Evolutionary conservation across 2,113 vertebrate genomes (phyloP).

Genomic region (Alexandromys fortis): DNA sequence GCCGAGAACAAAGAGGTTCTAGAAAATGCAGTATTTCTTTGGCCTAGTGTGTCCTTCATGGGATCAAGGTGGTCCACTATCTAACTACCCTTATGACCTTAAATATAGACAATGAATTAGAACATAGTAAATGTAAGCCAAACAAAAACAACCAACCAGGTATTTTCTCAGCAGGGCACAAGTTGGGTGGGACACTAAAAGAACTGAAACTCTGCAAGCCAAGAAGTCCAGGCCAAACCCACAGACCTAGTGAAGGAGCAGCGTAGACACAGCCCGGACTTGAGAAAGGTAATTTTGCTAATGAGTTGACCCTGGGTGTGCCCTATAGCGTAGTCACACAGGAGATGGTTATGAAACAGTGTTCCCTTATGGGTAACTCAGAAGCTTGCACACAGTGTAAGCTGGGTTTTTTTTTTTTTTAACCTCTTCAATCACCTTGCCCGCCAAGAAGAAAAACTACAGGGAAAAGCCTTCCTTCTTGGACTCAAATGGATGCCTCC

Average conservation of each 20-base stretch:
- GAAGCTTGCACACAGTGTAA: neutral
- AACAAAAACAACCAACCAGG: conserved; percentile 43
- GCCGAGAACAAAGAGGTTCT: neutral
- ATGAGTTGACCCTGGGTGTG: neutral
- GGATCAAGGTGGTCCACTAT: neutral
- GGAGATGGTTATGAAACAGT: neutral
- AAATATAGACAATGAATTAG: neutral
- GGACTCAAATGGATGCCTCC: neutral
- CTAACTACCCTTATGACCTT: neutral
- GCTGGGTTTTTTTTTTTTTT: neutral
- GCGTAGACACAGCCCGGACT: neutral
- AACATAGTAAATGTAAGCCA: neutral
- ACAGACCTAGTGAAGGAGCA: conserved; percentile 41
- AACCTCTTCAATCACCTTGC: neutral
- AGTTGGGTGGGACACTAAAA: neutral
- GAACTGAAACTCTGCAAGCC: neutral
- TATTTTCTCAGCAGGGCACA: conserved; percentile 21
- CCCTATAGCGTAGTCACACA: neutral
- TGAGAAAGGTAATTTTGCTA: conserved; percentile 45
- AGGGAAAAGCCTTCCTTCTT: conserved; percentile 10
- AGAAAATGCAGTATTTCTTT: neutral
- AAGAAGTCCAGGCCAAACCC: conserved; percentile 34
- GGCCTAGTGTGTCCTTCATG: neutral
- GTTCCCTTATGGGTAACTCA: neutral
- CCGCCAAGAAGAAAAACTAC: conserved; percentile 7